A percentile compares a stretch with the other conserved stretches of the same genome.
phyloP scores from a whole-genome alignment of 1,140 invertebrate species.

The Bombus terrestris region DNA sequence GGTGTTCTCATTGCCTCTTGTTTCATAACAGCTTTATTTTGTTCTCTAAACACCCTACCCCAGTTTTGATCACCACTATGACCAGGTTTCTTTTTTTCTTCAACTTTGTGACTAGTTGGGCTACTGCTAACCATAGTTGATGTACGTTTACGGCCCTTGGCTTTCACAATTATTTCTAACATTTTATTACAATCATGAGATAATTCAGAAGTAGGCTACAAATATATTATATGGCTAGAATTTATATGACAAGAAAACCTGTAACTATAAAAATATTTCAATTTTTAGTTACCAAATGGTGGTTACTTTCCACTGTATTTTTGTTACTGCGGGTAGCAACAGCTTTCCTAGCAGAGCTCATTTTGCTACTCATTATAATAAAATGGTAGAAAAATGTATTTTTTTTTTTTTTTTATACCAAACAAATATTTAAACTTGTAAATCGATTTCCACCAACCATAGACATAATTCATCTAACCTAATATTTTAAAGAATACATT shows the following conservation, averaged over 20 bases:
- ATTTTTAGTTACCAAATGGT: constrained; percentile 17
- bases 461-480: constrained; percentile 12
- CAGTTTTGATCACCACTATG: constrained; percentile 52
- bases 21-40: constrained; percentile 60
- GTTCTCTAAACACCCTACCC: constrained; percentile 59
- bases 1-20: constrained; percentile 45
- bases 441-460: background rate
- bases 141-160: constrained; percentile 56
- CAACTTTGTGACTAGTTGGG: constrained; percentile 43
- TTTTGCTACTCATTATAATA: constrained; percentile 57
- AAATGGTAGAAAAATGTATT: constrained; percentile 1
- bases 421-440: background rate
- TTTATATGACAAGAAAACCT: background rate
- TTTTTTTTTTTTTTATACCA: background rate
- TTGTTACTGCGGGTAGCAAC: constrained; percentile 32
- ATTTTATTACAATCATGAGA: constrained; percentile 52
- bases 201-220: background rate
- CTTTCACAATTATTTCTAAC: constrained; percentile 65
- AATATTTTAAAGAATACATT: background rate
- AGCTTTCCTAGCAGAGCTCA: constrained; percentile 32
- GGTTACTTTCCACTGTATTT: constrained; percentile 37
- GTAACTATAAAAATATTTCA: constrained; percentile 3
- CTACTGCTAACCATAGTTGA: constrained; percentile 51
- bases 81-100: constrained; percentile 48
- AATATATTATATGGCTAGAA: constrained; percentile 1